A percentile compares a stretch with the other conserved stretches of the same genome.
phyloP scores from a whole-genome alignment of 2,113 vertebrate species.

The Corythornis cristatus region DNA sequence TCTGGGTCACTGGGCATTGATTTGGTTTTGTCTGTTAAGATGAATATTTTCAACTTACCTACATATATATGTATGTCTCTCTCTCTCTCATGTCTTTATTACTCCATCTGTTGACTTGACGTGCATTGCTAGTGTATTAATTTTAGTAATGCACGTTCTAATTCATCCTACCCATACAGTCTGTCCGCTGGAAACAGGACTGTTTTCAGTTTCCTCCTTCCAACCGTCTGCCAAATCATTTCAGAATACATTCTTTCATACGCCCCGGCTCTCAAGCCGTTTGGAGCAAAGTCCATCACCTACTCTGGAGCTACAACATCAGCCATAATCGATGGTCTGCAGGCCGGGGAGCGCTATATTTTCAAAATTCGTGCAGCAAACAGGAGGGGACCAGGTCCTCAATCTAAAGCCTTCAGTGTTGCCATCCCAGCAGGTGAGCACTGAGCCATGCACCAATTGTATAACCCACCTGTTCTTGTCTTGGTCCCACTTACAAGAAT shows the following conservation, averaged over 20 bases:
- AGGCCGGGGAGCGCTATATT: constrained; percentile 93
- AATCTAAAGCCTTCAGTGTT: constrained; percentile 92
- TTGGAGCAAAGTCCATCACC: constrained; percentile 92
- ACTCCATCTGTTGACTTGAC: constrained; percentile 53
- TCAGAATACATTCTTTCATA: constrained; percentile 98
- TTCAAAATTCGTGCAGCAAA: constrained; percentile 97
- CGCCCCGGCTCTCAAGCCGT: constrained; percentile 95
- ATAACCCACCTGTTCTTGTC: neutral
- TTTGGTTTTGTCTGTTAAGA: neutral
- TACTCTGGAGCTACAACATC: constrained; percentile 86
- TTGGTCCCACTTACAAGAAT: neutral
- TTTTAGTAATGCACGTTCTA: constrained; percentile 75
- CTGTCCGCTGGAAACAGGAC: constrained; percentile 75
- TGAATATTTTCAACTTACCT: neutral
- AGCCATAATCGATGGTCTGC: constrained; percentile 89
- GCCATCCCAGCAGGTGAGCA: constrained; percentile 89
- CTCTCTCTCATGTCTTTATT: constrained; percentile 27
- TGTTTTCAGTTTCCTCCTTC: constrained; percentile 79
- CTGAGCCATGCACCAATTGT: neutral
- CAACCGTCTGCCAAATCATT: constrained; percentile 83
- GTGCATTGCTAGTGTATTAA: constrained; percentile 67
- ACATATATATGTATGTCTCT: neutral
- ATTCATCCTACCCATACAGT: constrained; percentile 76
- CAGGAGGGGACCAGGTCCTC: constrained; percentile 91
- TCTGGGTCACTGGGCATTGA: neutral